Base-by-base conservation (phyloP, 2,888 invertebrate genomes). In the Cosmorhoe ocellata region DNA sequence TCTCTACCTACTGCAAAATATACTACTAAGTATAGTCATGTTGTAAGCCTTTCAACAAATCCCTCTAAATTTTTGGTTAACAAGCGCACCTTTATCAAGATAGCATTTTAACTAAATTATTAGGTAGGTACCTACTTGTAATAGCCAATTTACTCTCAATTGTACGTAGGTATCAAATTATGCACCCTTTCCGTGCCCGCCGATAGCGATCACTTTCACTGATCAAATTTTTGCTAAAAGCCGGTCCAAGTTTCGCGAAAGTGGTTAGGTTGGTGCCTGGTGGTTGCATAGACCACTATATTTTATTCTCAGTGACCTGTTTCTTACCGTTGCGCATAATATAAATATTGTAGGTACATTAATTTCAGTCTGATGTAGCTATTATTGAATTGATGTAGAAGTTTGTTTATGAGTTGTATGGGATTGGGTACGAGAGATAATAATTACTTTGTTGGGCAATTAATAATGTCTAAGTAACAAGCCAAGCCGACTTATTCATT, bases 201-300 rank as follows among this genome's bases (percentile, higher is more conserved):
- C 63, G 67, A 72, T 74, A 79, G 73, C 74, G 69, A 68, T 63
- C 76, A 74, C 89, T 90, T 90, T 90, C 89, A 84, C 89, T 88
- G 88, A 82, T 89, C 80, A 89, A 87, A 89, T 87, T 88, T 88
- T 89, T 87, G 84, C 87, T 86, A 84, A 87, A 87, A 87, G 81
- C 89, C 87, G 87, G 89, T 86, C 83, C 77, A 65, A 57, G 81
- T 71, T 80, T 76, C 71, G 88, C 87, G 89, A 90, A 90, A 90
- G 89, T 85, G 82, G 88, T 86, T 75, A 73, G 79, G 75, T 78
- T 74, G 79, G 82, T 76, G 46, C 28, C 78, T 74, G 79, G 82
- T 75, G 46, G 30, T 66, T 71, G 71, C 71, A 72, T 77, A 78
- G 72, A 72, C 67, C 59, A 56, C 58, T 48, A 61, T 48, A 62